Percentiles rank a stretch among this genome's conserved stretches.
Evolutionary conservation across 1,140 invertebrate species (phyloP).

Genomic region (Drosophila pallidifrons): DNA sequence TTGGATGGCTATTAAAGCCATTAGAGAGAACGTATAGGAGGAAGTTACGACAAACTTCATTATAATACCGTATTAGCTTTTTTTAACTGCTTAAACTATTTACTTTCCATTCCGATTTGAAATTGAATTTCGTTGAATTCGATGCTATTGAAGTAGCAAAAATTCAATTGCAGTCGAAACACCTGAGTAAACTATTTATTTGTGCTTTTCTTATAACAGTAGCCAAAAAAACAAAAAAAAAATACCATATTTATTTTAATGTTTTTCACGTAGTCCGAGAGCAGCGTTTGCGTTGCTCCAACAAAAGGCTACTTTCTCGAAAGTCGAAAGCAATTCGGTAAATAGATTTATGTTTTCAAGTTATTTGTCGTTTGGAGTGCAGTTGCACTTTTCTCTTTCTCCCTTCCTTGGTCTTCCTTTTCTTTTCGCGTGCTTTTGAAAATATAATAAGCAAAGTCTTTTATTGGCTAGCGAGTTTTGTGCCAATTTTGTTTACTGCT

Average conservation of each 20-base stretch:
- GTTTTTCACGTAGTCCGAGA: constrained; percentile 22
- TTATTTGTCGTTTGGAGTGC: constrained; percentile 58
- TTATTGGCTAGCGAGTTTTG: constrained; percentile 37
- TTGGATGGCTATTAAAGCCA: background rate
- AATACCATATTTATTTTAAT: constrained; percentile 47
- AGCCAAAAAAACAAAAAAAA: too few relatives aligned
- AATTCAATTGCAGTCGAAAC: background rate
- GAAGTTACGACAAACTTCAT: background rate
- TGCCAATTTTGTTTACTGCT: constrained; percentile 68
- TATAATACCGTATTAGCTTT: background rate
- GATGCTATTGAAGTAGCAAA: background rate
- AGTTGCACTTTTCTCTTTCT: constrained; percentile 26
- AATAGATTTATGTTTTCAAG: constrained; percentile 75
- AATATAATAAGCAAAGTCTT: constrained; percentile 47
- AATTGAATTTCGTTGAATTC: background rate
- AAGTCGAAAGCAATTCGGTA: constrained; percentile 41
- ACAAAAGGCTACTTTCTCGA: constrained; percentile 15
- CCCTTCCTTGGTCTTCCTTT: background rate
- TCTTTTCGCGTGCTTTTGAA: constrained; percentile 9
- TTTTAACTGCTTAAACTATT: background rate
- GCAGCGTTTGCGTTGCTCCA: constrained; percentile 16
- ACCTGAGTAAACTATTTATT: constrained; percentile 2
- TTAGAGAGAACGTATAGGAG: too few relatives aligned
- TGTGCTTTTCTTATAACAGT: constrained; percentile 4
- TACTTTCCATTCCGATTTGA: background rate